These are phyloP conservation scores for Loriculus beryllinus DNA, from an alignment of 2,797 vertebrate genomes.

Conservation along the genomic window DNA sequence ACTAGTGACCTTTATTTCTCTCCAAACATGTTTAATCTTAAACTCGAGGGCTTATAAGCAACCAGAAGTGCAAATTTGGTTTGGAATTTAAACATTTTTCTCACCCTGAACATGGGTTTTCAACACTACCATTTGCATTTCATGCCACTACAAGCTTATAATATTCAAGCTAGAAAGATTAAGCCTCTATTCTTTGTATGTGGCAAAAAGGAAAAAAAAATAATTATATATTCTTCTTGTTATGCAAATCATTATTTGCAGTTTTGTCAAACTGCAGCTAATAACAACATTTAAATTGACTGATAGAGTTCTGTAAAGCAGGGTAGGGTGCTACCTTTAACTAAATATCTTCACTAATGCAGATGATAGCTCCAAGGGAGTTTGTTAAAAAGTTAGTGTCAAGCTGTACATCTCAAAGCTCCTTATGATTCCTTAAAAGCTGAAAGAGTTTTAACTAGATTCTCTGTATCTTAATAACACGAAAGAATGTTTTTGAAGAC, in stretches of 20 bases:
- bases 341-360: conserved; percentile 71
- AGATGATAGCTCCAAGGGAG: conserved; percentile 68
- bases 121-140: neutral
- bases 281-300: conserved; percentile 59
- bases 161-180: neutral
- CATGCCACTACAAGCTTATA: neutral
- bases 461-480: conserved; percentile 70
- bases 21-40: neutral
- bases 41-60: neutral
- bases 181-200: neutral
- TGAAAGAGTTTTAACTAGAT: conserved; percentile 74
- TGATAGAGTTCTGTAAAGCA: conserved; percentile 47
- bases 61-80: neutral
- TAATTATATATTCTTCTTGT: conserved; percentile 9
- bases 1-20: neutral
- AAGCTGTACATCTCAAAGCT: conserved; percentile 74
- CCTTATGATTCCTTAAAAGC: conserved; percentile 74
- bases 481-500: conserved; percentile 70
- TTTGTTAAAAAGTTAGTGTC: conserved; percentile 69
- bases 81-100: neutral
- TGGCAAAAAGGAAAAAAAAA: conserved; percentile 8
- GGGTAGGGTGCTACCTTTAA: conserved; percentile 68
- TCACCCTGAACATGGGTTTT: neutral
- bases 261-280: conserved; percentile 52
- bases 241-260: conserved; percentile 35